These are phyloP conservation scores for Anoplolepis gracilipes DNA, from an alignment of 1,140 invertebrate species.

Conservation along the genomic window DNA sequence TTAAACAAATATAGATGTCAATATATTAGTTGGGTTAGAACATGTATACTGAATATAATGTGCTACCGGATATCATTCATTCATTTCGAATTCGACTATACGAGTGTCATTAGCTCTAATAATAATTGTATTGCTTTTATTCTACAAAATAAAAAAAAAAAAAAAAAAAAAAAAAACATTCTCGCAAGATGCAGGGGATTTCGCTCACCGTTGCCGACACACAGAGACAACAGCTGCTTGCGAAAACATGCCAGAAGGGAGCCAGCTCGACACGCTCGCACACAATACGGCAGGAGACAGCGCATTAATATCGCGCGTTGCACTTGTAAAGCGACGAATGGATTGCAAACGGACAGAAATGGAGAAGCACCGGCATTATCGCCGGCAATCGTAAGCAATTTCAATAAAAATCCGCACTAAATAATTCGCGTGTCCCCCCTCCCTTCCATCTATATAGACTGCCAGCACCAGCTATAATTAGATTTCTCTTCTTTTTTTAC, in stretches of 20 bases:
- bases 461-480: constrained; percentile 7
- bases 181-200: not conserved
- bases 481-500: not conserved
- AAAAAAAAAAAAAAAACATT: not conserved
- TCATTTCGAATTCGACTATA: no score
- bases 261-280: constrained; percentile 53
- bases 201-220: not conserved
- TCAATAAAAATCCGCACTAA: not conserved
- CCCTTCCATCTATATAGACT: not conserved
- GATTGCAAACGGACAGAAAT: constrained; percentile 38
- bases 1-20: no score
- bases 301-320: constrained; percentile 26
- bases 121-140: no score
- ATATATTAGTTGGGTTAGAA: no score
- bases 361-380: constrained; percentile 53
- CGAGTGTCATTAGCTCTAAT: no score
- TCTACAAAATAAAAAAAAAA: no score
- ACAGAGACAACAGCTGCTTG: constrained; percentile 9
- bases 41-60: no score
- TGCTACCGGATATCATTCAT: no score
- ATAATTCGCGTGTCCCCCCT: constrained; percentile 28
- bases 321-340: constrained; percentile 39
- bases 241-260: constrained; percentile 57
- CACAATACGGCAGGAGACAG: constrained; percentile 23
- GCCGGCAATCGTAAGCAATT: constrained; percentile 48